Evolutionary conservation across 2,113 vertebrate genomes (phyloP), one percentile per base, ranked within the genome.

Genomic region (Boulengeromyrus knoepffleri): DNA sequence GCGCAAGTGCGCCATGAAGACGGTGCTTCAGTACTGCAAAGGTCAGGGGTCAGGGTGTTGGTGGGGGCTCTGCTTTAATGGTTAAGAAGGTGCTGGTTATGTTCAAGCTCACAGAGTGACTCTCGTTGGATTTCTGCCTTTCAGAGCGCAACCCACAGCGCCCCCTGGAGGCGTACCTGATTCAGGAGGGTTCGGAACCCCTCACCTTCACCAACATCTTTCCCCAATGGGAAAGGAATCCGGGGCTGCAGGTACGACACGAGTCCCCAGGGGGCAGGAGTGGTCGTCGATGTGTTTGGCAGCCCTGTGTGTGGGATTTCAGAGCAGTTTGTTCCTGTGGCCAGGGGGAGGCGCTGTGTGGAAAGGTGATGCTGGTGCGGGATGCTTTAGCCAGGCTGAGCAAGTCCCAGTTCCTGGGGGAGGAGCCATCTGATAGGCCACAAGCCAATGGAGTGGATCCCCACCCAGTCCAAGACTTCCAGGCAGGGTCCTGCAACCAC

Each of bases 151-250:
- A 96, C 91, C 94, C 95, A 0, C 94, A 92, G 90, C 93, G 96
- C 21, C 95, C 96, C 0, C 96, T 95, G 0, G 92, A 94, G 91
- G 95, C 95, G 3, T 97, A 97, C 92, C 93, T 96, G 80, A 93
- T 96, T 88, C 90, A 91, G 1, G 95, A 95, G 88, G 95, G 95
- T 5, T 89, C 87, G 0, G 96, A 97, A 90, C 96, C 96, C 89
- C 91, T 96, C 36, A 97, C 96, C 91, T 97, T 97, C 94, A 97
- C 96, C 50, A 97, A 97, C 53, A 92, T 97, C 87, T 97, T 97
- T 91, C 95, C 96, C 0, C 90, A 88, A 89, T 97, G 96, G 96
- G 96, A 96, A 91, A 93, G 84, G 91, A 92, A 74, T 58, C 90
- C 89, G 21, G 89, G 90, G 53, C 58, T 89, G 86, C 93, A 92